Evolutionary conservation across 2,888 invertebrate genomes (phyloP), one percentile per base, ranked within the genome.

Genomic region (Fissipunctia ypsillon): DNA sequence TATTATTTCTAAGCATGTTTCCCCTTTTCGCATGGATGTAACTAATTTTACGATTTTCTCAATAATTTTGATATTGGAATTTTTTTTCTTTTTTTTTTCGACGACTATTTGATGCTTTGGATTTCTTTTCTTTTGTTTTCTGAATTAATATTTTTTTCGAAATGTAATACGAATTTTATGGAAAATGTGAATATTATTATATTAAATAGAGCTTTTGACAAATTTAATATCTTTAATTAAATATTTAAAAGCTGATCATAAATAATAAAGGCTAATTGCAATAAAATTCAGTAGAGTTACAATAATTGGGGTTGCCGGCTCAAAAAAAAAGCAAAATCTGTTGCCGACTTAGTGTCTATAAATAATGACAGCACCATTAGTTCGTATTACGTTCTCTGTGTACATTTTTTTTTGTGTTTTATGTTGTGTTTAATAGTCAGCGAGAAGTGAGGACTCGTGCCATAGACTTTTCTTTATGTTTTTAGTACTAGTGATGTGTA

Each of bases 381-480:
- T 73, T 81, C 76, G 64, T 81, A 65, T 75, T 56, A 70, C 69
- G 83, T 77, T 81, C 76, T 73, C 68, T 88, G 82, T 87, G 84
- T 84, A 89, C 78, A 83, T 84, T 78, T 79, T 78, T 78, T 68
- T 81, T 85, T 87, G 83, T 87, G 69, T 84, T 88, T 88, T 88
- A 90, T 91, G 93, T 91, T 90, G 90, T 92, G 87, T 89, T 90
- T 90, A 88, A 89, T 90, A 90, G 88, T 86, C 82, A 91, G 89
- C 90, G 93, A 90, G 89, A 89, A 87, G 93, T 92, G 89, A 88
- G 90, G 92, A 90, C 89, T 90, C 87, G 91, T 88, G 89, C 88
- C 90, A 89, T 89, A 89, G 84, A 87, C 86, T 84, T 83, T 78
- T 41, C 25, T 80, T 81, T 65, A 50, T 79, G 68, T 69, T 80